Conservation (phyloP, 2,888 invertebrate genomes). For the Aspidapion aeneum region DNA sequence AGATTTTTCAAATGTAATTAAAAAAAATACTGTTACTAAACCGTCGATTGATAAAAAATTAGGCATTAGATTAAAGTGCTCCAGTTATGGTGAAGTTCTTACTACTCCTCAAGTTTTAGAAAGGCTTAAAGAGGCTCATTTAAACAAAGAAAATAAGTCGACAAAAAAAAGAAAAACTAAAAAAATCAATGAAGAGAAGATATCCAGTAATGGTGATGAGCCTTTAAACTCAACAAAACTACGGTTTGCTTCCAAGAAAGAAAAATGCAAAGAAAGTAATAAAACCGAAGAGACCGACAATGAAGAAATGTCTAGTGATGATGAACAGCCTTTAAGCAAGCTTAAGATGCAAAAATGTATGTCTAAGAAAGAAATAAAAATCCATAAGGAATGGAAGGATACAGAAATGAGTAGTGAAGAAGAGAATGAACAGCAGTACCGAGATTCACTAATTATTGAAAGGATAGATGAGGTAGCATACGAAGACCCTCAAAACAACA, state of each 20-base stretch:
- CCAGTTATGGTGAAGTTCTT: neutral
- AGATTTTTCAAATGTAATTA: neutral
- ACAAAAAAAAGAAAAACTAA: neutral
- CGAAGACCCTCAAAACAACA: neutral
- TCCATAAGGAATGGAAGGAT: neutral
- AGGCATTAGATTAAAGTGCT: neutral
- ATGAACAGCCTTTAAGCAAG: neutral
- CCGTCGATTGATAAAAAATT: too few relatives aligned
- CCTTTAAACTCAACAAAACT: too few relatives aligned
- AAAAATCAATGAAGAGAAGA: neutral
- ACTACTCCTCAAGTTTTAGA: neutral
- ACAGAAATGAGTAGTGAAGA: neutral
- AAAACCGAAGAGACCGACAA: too few relatives aligned
- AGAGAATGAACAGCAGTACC: neutral
- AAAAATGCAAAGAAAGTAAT: too few relatives aligned
- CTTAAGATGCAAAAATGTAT: neutral
- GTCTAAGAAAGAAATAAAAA: neutral
- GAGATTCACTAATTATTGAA: neutral
- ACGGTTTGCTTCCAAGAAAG: too few relatives aligned
- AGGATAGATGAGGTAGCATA: neutral
- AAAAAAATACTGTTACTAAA: too few relatives aligned
- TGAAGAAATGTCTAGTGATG: neutral
- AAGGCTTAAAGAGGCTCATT: neutral
- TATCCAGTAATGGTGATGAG: neutral
- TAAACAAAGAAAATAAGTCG: neutral